Evolutionary conservation across 2,113 vertebrate species (phyloP).

Genomic region (Anas platyrhynchos): DNA sequence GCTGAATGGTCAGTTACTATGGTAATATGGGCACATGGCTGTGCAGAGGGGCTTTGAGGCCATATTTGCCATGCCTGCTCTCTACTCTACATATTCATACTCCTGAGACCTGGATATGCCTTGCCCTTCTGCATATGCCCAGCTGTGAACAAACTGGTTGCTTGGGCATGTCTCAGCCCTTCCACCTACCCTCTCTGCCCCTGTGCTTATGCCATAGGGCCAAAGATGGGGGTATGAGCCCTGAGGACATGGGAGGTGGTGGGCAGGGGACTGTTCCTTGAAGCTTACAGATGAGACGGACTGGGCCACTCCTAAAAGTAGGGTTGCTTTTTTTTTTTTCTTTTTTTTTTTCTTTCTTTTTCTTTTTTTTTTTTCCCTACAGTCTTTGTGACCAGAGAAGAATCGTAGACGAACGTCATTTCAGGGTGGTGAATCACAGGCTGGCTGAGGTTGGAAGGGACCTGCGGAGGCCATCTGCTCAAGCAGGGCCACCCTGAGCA

Average conservation of each 20-base stretch:
- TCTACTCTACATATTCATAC: rapidly evolving
- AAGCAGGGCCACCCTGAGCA: too few relatives aligned
- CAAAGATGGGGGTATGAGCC: rapidly evolving
- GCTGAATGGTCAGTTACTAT: background rate
- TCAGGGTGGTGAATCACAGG: background rate
- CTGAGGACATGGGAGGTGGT: background rate
- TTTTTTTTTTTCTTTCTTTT: background rate
- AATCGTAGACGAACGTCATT: rapidly evolving
- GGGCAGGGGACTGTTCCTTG: background rate
- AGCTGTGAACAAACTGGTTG: background rate
- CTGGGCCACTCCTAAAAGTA: background rate
- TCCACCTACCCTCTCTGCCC: background rate
- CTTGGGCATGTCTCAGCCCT: background rate
- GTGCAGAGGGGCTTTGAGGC: background rate
- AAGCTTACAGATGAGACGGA: too few relatives aligned
- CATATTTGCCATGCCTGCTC: background rate
- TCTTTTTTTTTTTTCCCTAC: background rate
- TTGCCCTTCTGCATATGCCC: background rate
- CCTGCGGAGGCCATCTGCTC: too few relatives aligned
- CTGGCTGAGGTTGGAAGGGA: too few relatives aligned
- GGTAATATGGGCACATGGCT: background rate
- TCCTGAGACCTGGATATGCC: background rate
- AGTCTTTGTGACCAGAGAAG: background rate
- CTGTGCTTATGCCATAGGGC: background rate
- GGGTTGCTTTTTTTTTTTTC: background rate